Evolutionary conservation across 2,888 invertebrate species (phyloP), one percentile per base, ranked within the genome.

Genomic region (Platerodrilus igneus): DNA sequence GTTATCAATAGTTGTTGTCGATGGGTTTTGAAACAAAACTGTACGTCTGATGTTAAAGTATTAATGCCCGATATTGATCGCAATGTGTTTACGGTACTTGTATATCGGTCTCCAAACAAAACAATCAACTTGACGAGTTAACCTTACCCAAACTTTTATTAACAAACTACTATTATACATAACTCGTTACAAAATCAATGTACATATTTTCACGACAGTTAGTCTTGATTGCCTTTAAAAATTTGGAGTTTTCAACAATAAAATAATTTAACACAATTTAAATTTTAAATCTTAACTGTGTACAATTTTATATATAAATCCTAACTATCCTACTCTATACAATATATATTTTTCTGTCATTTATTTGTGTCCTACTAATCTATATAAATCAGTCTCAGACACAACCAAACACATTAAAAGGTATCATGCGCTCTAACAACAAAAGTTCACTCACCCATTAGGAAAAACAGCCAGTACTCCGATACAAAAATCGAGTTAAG

Each of bases 161-260:
- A 68, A 66, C 66, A 67, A 67, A 66, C 66, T 67, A 64, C 63
- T 66, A n/a, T n/a, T 63, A 65, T 67, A 68, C 66, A 67, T 57
- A 53, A 51, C 51, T 56, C 31, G 18, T 37, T 60, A 59, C 62
- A 57, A 58, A 59, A 57, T 51, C 53, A 55, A 60, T 58, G 62
- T 62, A 63, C 63, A 65, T 59, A 52, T n/a, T n/a, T n/a, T n/a
- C n/a, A n/a, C n/a, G n/a, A n/a, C n/a, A n/a, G n/a, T n/a, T n/a
- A n/a, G n/a, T n/a, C n/a, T n/a, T n/a, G n/a, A n/a, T n/a, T n/a
- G n/a, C n/a, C n/a, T n/a, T n/a, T n/a, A n/a, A n/a, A n/a, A n/a
- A n/a, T n/a, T n/a, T n/a, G n/a, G n/a, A n/a, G n/a, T n/a, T n/a
- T n/a, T n/a, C n/a, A n/a, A n/a, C n/a, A n/a, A n/a, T n/a, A n/a